Evolutionary conservation across 1,140 invertebrate genomes (phyloP).

Genomic region (Brevipalpus yothersi): DNA sequence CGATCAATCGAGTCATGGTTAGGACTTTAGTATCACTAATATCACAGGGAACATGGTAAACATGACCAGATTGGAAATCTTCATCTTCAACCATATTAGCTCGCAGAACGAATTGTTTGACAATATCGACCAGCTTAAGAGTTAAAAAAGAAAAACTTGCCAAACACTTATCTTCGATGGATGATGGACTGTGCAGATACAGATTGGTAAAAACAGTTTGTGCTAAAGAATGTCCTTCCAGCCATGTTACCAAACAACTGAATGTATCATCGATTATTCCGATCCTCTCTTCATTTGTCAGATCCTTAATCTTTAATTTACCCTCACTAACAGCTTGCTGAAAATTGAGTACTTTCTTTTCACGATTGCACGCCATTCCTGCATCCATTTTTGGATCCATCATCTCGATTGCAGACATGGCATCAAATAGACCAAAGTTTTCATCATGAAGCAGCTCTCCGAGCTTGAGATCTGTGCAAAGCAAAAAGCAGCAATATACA

Average conservation of each 20-base stretch:
- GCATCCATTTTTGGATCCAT: slow-evolving; percentile 99
- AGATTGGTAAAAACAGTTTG: slow-evolving; percentile 93
- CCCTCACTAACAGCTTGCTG: slow-evolving; percentile 23
- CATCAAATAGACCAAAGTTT: slow-evolving; percentile 76
- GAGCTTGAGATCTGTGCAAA: slow-evolving; percentile 35
- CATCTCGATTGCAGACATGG: slow-evolving; percentile 98
- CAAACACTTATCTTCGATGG: slow-evolving; percentile 54
- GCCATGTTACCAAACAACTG: slow-evolving; percentile 67
- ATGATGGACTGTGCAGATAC: slow-evolving; percentile 68
- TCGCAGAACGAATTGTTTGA: slow-evolving; percentile 37
- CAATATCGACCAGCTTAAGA: slow-evolving; percentile 69
- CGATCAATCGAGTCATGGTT: slow-evolving; percentile 62
- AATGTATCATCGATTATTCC: slow-evolving; percentile 81
- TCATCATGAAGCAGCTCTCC: slow-evolving; percentile 74
- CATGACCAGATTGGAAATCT: slow-evolving; percentile 76
- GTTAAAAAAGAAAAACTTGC: slow-evolving; percentile 64
- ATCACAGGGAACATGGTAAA: slow-evolving; percentile 52
- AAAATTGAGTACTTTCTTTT: slow-evolving; percentile 57
- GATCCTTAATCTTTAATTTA: slow-evolving; percentile 47
- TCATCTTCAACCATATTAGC: slow-evolving; percentile 34
- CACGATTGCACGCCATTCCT: slow-evolving; percentile 78
- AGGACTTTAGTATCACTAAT: slow-evolving; percentile 54
- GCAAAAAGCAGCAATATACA: not conserved
- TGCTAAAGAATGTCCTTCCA: slow-evolving; percentile 80
- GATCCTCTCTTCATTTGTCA: slow-evolving; percentile 23